Percentiles rank a stretch among this genome's conserved stretches.
These are phyloP conservation scores for Unio pictorum DNA, from an alignment of 2,888 invertebrate genomes.

Conservation along the genomic window DNA sequence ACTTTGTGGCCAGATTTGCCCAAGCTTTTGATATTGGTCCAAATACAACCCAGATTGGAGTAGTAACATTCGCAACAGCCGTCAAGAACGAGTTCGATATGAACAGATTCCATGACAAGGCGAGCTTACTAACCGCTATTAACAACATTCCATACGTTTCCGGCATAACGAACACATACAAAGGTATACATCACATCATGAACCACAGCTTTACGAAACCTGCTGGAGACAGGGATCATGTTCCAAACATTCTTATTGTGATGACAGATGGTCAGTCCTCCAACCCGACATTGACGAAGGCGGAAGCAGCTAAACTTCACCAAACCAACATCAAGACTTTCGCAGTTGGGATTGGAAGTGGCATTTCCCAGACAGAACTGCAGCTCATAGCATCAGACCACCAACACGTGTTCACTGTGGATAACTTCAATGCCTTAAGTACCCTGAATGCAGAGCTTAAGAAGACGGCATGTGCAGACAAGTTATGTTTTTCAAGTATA, in stretches of 20 bases:
- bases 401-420: conserved; percentile 43
- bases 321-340: no score
- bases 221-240: no score
- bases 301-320: no score
- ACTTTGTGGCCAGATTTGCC: no score
- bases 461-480: conserved; percentile 51
- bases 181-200: conserved; percentile 30
- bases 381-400: conserved; percentile 42
- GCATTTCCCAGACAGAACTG: conserved; percentile 37
- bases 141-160: conserved; percentile 35
- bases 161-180: conserved; percentile 48
- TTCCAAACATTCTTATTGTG: no score
- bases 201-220: no score
- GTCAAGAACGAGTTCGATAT: conserved; percentile 35
- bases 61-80: conserved; percentile 34
- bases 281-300: no score
- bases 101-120: conserved; percentile 6
- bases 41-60: conserved; percentile 42
- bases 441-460: conserved; percentile 39
- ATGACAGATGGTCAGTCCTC: no score
- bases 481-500: not conserved
- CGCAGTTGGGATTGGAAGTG: conserved; percentile 14
- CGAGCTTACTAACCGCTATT: conserved; percentile 32
- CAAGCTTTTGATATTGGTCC: conserved; percentile 15
- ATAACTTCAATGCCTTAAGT: conserved; percentile 36